Evolutionary conservation across 2,888 invertebrate species (phyloP), one percentile per base, ranked within the genome.

Genomic region (Lissocephala sabroskyi): DNA sequence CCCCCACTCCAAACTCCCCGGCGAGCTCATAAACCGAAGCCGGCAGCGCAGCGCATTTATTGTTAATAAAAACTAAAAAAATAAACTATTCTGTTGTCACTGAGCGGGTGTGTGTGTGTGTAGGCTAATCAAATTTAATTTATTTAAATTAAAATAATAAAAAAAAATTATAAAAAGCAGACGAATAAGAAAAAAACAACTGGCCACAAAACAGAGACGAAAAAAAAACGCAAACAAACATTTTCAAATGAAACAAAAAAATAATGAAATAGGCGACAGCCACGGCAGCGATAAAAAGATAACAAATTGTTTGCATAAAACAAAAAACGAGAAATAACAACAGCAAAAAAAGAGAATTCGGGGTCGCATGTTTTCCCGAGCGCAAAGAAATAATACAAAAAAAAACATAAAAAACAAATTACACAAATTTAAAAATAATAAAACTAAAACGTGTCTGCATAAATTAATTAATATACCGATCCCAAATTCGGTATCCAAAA

Each of bases 381-480:
- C 23, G 7, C 4, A 23, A 23, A 23, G 7, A 23, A 23, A 23
- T 23, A 23, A 23, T 23, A 23, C 3, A 23, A 3, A 23, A 5
- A 23, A 19, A 39, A 39, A 13, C n/a, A n/a, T 54, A 49, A 58
- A 59, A 63, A 54, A 47, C 60, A 62, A 70, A 71, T 79, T 66
- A 66, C 62, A 65, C 60, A 61, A 73, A 79, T 76, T 76, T 78
- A 64, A 62, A 65, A 71, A 81, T 77, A 81, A 81, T 80, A 79
- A 79, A 81, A 77, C 60, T 78, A 71, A 81, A 81, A 81, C 80
- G 80, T 80, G 80, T 80, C 70, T 80, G 82, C 81, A 81, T 81
- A 81, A 81, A 81, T 81, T 81, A 81, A 80, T 80, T 81, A 81
- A 81, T 80, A 80, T 78, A 66, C 70, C 73, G 65, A 59, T 40